Conservation (phyloP, 2,113 vertebrate species). For the Spilogale gracilis region DNA sequence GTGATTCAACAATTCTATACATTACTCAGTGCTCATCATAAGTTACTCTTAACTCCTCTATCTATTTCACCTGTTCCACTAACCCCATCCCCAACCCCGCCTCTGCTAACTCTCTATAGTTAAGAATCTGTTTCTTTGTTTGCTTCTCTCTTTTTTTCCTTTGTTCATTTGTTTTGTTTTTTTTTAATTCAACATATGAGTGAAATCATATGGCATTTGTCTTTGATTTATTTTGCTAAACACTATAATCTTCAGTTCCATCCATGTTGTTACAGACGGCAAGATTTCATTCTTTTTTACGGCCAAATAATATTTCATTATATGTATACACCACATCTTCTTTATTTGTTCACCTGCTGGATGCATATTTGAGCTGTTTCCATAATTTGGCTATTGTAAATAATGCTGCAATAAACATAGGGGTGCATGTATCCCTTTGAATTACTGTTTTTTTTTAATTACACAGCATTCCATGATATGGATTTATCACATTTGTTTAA, state of each 20-base stretch:
- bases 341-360: not conserved
- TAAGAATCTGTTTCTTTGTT: not conserved
- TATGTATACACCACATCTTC: not conserved
- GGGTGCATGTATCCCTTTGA: too few relatives aligned
- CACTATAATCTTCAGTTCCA: not conserved
- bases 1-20: not conserved
- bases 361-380: too few relatives aligned
- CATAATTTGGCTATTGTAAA: too few relatives aligned
- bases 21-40: not conserved
- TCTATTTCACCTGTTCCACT: not conserved
- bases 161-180: not conserved
- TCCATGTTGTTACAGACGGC: not conserved
- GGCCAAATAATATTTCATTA: not conserved
- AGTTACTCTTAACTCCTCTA: not conserved
- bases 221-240: not conserved
- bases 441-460: too few relatives aligned
- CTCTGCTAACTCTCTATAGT: not conserved
- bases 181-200: not conserved
- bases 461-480: not conserved
- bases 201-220: not conserved
- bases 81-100: not conserved
- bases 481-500: not conserved
- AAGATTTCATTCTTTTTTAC: not conserved
- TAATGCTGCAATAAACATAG: too few relatives aligned
- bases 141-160: not conserved